Percentiles rank a stretch among this genome's conserved stretches.
phyloP scores from a whole-genome alignment of 2,888 invertebrate species.

The Lymantria monacha region DNA sequence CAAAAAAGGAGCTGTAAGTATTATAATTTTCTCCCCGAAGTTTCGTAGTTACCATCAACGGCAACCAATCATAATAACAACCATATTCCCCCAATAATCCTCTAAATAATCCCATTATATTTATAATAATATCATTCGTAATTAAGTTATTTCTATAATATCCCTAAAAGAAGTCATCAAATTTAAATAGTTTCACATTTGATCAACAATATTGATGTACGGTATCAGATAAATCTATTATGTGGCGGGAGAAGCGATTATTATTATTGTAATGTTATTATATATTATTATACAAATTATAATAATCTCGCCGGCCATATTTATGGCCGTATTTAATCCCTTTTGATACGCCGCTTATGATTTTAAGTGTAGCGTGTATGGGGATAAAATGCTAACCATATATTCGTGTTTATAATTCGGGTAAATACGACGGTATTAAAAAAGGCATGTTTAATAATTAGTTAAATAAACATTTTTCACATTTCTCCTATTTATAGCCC shows the following conservation, averaged over 20 bases:
- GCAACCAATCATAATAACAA: no score
- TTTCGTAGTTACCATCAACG: no score
- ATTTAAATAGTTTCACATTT: neutral
- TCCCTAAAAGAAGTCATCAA: slow-evolving; percentile 5
- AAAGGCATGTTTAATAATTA: no score
- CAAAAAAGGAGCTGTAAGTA: no score
- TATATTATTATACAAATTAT: slow-evolving; percentile 79
- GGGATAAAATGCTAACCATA: neutral
- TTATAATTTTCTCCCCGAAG: no score
- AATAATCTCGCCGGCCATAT: slow-evolving; percentile 74
- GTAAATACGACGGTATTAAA: no score
- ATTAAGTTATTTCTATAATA: slow-evolving; percentile 2
- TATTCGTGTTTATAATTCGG: neutral
- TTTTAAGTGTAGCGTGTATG: slow-evolving; percentile 29
- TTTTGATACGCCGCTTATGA: slow-evolving; percentile 73
- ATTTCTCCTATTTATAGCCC: no score
- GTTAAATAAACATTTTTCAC: no score
- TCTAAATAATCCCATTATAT: no score
- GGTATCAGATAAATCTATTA: slow-evolving; percentile 73
- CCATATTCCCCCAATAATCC: no score
- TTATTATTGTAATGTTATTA: slow-evolving; percentile 61
- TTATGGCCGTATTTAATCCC: slow-evolving; percentile 70
- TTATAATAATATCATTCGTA: slow-evolving; percentile 1
- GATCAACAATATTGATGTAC: slow-evolving; percentile 45
- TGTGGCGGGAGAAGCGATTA: slow-evolving; percentile 54